A percentile compares a stretch with the other conserved stretches of the same genome.
These are phyloP conservation scores for Vesta saturnalis DNA, from an alignment of 2,888 invertebrate species.

Conservation along the genomic window DNA sequence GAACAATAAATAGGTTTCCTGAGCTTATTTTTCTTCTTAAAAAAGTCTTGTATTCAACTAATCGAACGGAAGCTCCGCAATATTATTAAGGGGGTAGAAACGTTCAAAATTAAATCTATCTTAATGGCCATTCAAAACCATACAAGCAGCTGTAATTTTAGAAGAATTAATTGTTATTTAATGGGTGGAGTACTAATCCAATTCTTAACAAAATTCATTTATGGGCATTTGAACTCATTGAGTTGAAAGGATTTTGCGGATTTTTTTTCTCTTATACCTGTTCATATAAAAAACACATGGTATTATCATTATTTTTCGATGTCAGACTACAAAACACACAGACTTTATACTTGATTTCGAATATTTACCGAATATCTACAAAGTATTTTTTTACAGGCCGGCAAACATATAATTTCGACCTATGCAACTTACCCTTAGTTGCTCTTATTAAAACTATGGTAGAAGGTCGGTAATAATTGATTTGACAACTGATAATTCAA, in stretches of 20 bases:
- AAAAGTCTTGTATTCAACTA: slow-evolving; percentile 26
- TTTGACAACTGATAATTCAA: too few relatives aligned
- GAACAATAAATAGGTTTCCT: slow-evolving; percentile 27
- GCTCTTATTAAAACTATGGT: too few relatives aligned
- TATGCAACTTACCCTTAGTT: too few relatives aligned
- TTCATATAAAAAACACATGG: too few relatives aligned
- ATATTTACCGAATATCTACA: too few relatives aligned
- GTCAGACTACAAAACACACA: too few relatives aligned
- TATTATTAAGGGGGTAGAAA: slow-evolving; percentile 19
- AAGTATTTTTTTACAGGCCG: too few relatives aligned
- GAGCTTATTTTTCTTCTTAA: slow-evolving; percentile 18
- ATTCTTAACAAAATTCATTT: slow-evolving; percentile 1
- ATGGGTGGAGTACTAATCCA: slow-evolving; percentile 15
- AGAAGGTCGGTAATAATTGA: too few relatives aligned
- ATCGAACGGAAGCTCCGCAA: slow-evolving; percentile 28
- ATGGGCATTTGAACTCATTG: neutral
- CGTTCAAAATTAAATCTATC: slow-evolving; percentile 14
- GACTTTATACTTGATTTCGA: too few relatives aligned
- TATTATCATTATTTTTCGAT: too few relatives aligned
- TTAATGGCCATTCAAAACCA: slow-evolving; percentile 6
- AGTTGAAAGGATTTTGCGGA: neutral
- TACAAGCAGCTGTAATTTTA: slow-evolving; percentile 18
- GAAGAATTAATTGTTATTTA: slow-evolving; percentile 10
- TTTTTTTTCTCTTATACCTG: neutral
- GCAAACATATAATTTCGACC: too few relatives aligned